Percentiles rank a stretch among this genome's conserved stretches.
Conservation (phyloP, 2,797 vertebrate genomes). For the Nannoperca australis region DNA sequence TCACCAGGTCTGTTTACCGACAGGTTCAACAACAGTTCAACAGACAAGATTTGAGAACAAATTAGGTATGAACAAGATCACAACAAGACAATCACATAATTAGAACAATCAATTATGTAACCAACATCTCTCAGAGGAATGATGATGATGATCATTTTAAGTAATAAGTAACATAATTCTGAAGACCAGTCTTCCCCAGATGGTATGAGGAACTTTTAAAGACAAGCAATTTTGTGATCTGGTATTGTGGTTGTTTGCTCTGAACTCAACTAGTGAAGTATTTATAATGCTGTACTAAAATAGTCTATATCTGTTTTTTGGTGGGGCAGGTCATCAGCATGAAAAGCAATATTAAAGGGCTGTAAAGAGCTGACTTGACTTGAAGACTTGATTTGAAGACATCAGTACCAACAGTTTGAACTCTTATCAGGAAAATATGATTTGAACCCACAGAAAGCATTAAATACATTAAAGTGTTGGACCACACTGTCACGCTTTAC, state of each 20-base stretch:
- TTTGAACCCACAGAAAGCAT: not conserved
- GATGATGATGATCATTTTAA: too few relatives aligned
- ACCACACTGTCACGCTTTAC: slow-evolving; percentile 41
- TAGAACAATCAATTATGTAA: too few relatives aligned
- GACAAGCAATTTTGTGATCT: not conserved
- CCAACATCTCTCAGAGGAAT: too few relatives aligned
- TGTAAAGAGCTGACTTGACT: too few relatives aligned
- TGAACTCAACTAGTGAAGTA: too few relatives aligned
- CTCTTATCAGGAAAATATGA: not conserved
- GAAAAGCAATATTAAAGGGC: not conserved
- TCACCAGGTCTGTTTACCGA: not conserved
- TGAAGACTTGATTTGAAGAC: not conserved
- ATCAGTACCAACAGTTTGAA: not conserved
- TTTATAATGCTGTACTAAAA: too few relatives aligned
- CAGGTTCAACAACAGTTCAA: too few relatives aligned
- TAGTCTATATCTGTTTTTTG: too few relatives aligned
- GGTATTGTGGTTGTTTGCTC: not conserved
- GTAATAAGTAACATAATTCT: too few relatives aligned
- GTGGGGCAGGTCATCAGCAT: not conserved
- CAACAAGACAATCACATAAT: not conserved
- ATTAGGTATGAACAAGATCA: not conserved
- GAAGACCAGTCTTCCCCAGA: too few relatives aligned
- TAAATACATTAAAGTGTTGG: too few relatives aligned
- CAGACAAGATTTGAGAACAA: not conserved
- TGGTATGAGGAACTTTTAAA: not conserved